Evolutionary conservation across 2,797 vertebrate genomes (phyloP).

Genomic region (Sebastes steindachneri): DNA sequence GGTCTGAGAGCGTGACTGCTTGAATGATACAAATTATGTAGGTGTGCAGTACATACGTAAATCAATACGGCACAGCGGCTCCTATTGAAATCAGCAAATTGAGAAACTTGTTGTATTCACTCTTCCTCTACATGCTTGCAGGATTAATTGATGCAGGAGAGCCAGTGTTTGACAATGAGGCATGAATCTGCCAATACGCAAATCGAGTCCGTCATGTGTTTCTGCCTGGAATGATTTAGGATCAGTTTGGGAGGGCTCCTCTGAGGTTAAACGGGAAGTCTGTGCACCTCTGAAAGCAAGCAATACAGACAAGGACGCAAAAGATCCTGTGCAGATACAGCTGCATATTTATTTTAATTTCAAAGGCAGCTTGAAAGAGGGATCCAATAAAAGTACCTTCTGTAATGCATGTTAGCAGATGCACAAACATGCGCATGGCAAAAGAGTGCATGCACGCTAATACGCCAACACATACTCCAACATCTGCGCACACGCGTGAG

Average conservation of each 20-base stretch:
- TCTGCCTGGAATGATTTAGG: conserved; percentile 77
- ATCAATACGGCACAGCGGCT: conserved; percentile 43
- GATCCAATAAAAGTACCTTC: conserved; percentile 69
- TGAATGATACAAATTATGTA: conserved; percentile 57
- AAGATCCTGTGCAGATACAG: conserved; percentile 69
- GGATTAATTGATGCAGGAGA: conserved; percentile 73
- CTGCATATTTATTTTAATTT: conserved; percentile 80
- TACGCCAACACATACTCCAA: conserved; percentile 21
- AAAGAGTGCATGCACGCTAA: conserved; percentile 20
- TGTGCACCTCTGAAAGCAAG: conserved; percentile 73
- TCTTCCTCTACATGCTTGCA: conserved; percentile 38
- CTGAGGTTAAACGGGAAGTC: conserved; percentile 76
- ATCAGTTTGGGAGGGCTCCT: conserved; percentile 66
- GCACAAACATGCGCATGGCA: conserved; percentile 53
- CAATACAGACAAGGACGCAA: conserved; percentile 73
- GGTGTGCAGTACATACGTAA: conserved; percentile 25
- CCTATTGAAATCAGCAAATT: conserved; percentile 58
- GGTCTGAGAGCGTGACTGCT: conserved; percentile 13
- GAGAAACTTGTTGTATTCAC: conserved; percentile 47
- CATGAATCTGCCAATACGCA: conserved; percentile 74
- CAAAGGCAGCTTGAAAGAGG: conserved; percentile 66
- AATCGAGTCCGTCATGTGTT: conserved; percentile 70
- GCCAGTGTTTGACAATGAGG: conserved; percentile 77
- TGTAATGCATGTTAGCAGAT: conserved; percentile 69
- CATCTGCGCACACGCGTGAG: conserved; percentile 24